Conservation (phyloP, 2,113 vertebrate species). For the Oceanites oceanicus region DNA sequence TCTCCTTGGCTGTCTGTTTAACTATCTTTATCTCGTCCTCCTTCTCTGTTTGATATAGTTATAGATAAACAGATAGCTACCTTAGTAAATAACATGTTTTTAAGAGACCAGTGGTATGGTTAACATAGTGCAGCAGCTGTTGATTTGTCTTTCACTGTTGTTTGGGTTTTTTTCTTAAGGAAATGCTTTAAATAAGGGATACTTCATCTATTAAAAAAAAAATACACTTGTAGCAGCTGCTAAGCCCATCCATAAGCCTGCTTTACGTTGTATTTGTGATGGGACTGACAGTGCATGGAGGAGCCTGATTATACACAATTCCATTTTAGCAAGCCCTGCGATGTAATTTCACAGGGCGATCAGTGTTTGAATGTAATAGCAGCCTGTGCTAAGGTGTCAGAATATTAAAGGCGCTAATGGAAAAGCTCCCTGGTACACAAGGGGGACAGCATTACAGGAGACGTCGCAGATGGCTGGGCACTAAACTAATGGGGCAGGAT, state of each 20-base stretch:
- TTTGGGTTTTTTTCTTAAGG: slow-evolving; percentile 62
- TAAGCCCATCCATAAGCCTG: slow-evolving; percentile 82
- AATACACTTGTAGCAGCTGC: slow-evolving; percentile 85
- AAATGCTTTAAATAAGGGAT: slow-evolving; percentile 80
- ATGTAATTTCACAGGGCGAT: slow-evolving; percentile 91
- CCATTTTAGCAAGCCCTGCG: slow-evolving; percentile 82
- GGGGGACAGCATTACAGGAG: slow-evolving; percentile 89
- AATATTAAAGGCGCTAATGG: slow-evolving; percentile 99
- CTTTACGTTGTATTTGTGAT: slow-evolving; percentile 81
- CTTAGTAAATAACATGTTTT: slow-evolving; percentile 72
- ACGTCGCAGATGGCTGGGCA: slow-evolving; percentile 97
- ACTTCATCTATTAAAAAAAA: slow-evolving; percentile 84
- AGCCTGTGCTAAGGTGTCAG: slow-evolving; percentile 91
- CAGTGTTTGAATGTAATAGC: slow-evolving; percentile 90
- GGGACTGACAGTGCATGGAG: slow-evolving; percentile 90
- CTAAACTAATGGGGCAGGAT: slow-evolving; percentile 97
- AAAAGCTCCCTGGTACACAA: slow-evolving; percentile 97
- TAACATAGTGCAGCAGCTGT: slow-evolving; percentile 70
- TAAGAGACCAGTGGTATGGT: slow-evolving; percentile 52
- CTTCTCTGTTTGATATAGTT: slow-evolving; percentile 63
- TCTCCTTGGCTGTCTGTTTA: slow-evolving; percentile 63
- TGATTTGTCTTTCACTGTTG: slow-evolving; percentile 66
- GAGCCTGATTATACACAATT: slow-evolving; percentile 90
- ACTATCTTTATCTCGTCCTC: slow-evolving; percentile 63
- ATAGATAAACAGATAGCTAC: slow-evolving; percentile 72